Percentiles rank a stretch among this genome's conserved stretches.
phyloP scores from a whole-genome alignment of 2,113 vertebrate genomes.

The Collichthys lucidus region DNA sequence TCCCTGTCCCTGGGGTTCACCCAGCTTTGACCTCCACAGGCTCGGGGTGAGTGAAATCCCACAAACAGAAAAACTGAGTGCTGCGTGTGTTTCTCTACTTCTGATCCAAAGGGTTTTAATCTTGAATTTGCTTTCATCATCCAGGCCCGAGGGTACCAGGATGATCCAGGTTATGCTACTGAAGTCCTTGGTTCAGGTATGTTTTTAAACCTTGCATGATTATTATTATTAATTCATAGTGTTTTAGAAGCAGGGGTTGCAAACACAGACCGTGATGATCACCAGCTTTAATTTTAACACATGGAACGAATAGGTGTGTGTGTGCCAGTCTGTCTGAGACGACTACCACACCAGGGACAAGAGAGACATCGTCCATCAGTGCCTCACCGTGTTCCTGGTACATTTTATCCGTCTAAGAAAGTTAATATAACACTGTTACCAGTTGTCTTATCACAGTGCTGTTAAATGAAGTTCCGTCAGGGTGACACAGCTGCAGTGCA shows the following conservation, averaged over 20 bases:
- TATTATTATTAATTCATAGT: not conserved
- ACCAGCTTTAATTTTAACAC: not conserved
- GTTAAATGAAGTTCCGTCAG: not conserved
- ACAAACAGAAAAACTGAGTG: not conserved
- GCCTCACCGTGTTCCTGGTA: not conserved
- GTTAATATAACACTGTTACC: not conserved
- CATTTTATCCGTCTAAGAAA: not conserved
- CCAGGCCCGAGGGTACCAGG: constrained; percentile 89
- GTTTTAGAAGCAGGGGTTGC: not conserved
- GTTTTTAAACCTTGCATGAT: not conserved
- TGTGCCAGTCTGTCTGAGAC: not conserved
- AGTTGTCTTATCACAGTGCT: not conserved
- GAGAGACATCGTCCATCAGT: too few relatives aligned
- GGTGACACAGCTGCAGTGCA: not conserved
- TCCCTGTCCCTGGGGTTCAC: constrained; percentile 91
- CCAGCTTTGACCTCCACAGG: constrained; percentile 83
- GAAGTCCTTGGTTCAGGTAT: constrained; percentile 95
- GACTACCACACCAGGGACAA: too few relatives aligned
- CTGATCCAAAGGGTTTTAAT: not conserved
- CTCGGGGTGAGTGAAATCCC: constrained; percentile 84
- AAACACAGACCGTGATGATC: not conserved
- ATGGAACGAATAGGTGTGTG: too few relatives aligned
- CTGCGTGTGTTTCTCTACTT: not conserved
- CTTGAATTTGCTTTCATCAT: constrained; percentile 11
- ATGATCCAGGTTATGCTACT: constrained; percentile 97